A percentile compares a stretch with the other conserved stretches of the same genome.
Evolutionary conservation across 2,113 vertebrate species (phyloP).

Genomic region (Shinisaurus crocodilurus): DNA sequence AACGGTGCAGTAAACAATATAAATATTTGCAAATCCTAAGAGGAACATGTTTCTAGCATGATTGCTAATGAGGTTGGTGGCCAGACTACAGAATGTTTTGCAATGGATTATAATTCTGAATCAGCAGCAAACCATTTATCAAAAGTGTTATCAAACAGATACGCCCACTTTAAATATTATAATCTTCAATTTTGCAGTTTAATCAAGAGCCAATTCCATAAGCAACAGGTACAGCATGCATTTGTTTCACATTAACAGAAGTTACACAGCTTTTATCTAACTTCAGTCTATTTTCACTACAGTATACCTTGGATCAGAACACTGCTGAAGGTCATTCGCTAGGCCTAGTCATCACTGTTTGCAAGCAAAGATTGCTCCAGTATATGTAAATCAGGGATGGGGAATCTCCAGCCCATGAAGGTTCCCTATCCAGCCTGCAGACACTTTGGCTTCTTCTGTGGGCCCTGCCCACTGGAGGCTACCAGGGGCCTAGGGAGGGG

Average conservation of each 20-base stretch:
- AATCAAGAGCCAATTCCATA: not conserved
- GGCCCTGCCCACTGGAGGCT: too few species aligned
- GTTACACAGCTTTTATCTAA: not conserved
- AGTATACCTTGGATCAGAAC: not conserved
- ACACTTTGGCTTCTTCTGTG: too few species aligned
- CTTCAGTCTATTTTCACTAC: not conserved
- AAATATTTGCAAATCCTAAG: not conserved
- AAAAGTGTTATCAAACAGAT: not conserved
- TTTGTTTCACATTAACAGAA: not conserved
- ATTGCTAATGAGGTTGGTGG: not conserved
- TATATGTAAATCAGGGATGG: not conserved
- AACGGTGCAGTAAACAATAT: not conserved
- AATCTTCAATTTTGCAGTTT: not conserved
- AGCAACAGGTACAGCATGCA: not conserved
- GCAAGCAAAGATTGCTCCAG: not conserved
- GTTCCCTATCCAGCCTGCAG: too few species aligned
- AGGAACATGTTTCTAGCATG: not conserved
- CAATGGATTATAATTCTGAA: not conserved
- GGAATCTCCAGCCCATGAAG: too few species aligned
- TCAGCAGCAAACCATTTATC: not conserved
- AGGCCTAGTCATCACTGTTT: not conserved
- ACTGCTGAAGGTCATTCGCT: not conserved
- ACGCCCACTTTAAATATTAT: not conserved
- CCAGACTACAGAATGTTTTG: not conserved
- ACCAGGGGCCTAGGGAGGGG: too few species aligned